Evolutionary conservation across 1,140 invertebrate species (phyloP).

Genomic region (Laodelphax striatellus): DNA sequence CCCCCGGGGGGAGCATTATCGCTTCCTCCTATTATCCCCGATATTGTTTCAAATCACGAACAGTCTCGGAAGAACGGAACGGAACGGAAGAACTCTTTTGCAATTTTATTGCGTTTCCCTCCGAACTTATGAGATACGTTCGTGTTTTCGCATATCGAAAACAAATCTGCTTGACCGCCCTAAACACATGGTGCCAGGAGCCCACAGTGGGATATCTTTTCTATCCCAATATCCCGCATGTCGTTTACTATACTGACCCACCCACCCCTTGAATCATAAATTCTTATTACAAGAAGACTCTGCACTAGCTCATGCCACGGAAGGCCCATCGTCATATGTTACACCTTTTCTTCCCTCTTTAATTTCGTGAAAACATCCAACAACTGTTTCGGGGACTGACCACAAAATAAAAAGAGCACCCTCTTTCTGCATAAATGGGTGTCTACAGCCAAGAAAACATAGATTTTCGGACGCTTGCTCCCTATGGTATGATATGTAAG

Average conservation of each 20-base stretch:
- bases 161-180: conserved; percentile 1
- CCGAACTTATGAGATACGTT: background rate
- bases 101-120: background rate
- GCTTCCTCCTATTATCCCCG: background rate
- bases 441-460: too few species aligned
- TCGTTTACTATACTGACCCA: background rate
- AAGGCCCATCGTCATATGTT: too few species aligned
- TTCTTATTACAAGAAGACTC: background rate
- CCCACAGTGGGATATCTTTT: background rate
- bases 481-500: too few species aligned
- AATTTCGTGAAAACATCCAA: too few species aligned
- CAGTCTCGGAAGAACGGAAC: background rate
- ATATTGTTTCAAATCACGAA: conserved; percentile 3
- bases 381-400: too few species aligned
- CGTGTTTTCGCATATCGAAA: conserved; percentile 3
- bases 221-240: conserved; percentile 1
- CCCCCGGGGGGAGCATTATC: background rate
- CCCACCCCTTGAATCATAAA: background rate
- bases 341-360: too few species aligned
- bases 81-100: background rate
- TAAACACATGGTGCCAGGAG: background rate
- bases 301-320: too few species aligned
- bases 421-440: too few species aligned
- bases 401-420: too few species aligned
- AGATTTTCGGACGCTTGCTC: too few species aligned